phyloP scores from a whole-genome alignment of 2,113 vertebrate species.

The Leucosticte australis region DNA sequence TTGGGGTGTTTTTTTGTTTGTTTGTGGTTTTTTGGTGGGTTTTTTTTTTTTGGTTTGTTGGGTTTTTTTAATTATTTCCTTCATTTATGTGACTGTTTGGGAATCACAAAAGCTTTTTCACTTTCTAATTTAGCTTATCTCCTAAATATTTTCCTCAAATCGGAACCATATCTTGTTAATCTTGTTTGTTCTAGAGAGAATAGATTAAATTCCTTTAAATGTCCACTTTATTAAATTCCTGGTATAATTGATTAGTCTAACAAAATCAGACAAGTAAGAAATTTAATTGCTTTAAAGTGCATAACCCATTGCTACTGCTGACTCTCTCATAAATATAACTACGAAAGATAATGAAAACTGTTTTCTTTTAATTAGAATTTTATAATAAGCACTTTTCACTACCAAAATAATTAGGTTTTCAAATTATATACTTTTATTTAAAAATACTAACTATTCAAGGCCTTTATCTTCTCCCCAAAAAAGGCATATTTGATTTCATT shows the following conservation, averaged over 20 bases:
- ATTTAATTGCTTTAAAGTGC: conserved; percentile 75
- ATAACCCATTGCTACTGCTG: conserved; percentile 55
- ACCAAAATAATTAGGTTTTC: conserved; percentile 56
- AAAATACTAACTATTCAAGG: background rate
- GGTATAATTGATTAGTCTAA: conserved; percentile 75
- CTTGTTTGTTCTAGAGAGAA: conserved; percentile 73
- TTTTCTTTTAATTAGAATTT: conserved; percentile 59
- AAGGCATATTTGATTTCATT: background rate
- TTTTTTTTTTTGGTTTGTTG: background rate
- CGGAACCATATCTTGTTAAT: conserved; percentile 70
- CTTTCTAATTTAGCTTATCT: conserved; percentile 70
- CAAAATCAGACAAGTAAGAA: conserved; percentile 73
- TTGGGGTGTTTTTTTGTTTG: conserved; percentile 35
- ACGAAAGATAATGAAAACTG: conserved; percentile 54
- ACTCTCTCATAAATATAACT: conserved; percentile 54
- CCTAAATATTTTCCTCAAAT: conserved; percentile 71
- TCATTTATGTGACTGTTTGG: conserved; percentile 30
- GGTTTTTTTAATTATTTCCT: conserved; percentile 34
- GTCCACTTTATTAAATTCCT: conserved; percentile 78
- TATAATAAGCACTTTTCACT: conserved; percentile 52
- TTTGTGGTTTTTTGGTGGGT: background rate
- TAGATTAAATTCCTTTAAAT: conserved; percentile 75
- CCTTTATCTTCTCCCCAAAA: background rate
- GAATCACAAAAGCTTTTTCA: conserved; percentile 46
- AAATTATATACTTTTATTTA: conserved; percentile 41